A percentile compares a stretch with the other conserved stretches of the same genome.
Conservation (phyloP, 37 sponge, comb jelly and placozoan genomes). For the Mnemiopsis leidyi region DNA sequence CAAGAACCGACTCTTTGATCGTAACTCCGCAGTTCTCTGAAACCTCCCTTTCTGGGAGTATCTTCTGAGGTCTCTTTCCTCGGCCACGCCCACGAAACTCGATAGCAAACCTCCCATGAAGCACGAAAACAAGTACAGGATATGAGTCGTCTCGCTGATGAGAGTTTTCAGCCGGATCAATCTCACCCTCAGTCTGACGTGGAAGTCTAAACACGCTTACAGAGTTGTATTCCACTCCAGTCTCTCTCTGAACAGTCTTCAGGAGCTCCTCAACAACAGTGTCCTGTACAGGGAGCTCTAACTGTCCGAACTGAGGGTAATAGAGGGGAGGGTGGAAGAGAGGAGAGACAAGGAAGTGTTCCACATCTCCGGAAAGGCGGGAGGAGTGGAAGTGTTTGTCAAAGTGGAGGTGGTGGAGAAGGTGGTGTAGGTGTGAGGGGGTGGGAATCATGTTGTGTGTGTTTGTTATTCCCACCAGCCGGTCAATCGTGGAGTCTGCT, state of each 20-base stretch:
- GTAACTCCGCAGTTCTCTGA: not conserved
- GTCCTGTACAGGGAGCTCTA: not conserved
- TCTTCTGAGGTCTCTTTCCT: not conserved
- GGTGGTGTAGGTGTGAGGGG: not conserved
- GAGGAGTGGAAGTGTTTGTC: not conserved
- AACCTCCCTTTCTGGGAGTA: not conserved
- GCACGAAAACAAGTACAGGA: not conserved
- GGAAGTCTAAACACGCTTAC: not conserved
- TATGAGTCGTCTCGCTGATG: not conserved
- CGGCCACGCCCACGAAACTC: not conserved
- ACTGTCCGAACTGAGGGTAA: not conserved
- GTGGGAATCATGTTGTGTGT: not conserved
- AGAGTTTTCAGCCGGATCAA: not conserved
- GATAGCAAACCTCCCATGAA: not conserved
- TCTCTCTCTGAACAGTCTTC: not conserved
- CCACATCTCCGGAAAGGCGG: not conserved
- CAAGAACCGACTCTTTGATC: not conserved
- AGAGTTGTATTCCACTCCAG: not conserved
- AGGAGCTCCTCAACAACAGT: not conserved
- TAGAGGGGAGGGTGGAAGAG: not conserved
- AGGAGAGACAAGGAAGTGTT: not conserved
- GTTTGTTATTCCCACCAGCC: not conserved
- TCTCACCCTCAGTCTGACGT: not conserved
- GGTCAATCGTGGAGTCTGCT: no score
- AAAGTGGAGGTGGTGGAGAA: not conserved